phyloP scores from a whole-genome alignment of 1,140 invertebrate genomes.

The Episyrphus balteatus region DNA sequence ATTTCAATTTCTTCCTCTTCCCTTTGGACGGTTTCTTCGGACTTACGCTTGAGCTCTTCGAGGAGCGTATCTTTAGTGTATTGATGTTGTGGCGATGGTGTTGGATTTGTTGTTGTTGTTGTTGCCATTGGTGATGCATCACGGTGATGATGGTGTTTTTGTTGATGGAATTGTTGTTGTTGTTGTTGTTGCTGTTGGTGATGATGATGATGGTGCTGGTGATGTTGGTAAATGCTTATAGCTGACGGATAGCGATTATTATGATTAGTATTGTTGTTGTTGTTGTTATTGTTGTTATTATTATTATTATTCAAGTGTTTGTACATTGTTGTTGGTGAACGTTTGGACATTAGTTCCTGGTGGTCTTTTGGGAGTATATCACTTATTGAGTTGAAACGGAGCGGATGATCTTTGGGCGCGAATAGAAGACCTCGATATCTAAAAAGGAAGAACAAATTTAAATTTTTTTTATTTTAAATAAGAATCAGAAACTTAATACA shows the following conservation, averaged over 20 bases:
- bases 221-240: constrained; percentile 6
- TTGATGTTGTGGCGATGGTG: neutral
- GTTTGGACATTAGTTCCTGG: constrained; percentile 9
- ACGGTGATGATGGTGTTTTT: constrained; percentile 13
- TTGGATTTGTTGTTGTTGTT: constrained; percentile 16
- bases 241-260: constrained; percentile 10
- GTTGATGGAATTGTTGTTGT: constrained; percentile 18
- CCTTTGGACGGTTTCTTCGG: constrained; percentile 7
- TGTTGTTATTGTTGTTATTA: constrained; percentile 11
- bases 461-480: neutral
- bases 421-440: constrained; percentile 27
- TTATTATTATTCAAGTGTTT: constrained; percentile 8
- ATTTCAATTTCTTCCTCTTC: constrained; percentile 3
- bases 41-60: constrained; percentile 7
- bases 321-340: constrained; percentile 13
- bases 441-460: neutral
- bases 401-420: constrained; percentile 31
- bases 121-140: constrained; percentile 22
- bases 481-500: too few species aligned
- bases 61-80: neutral
- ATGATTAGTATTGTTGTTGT: constrained; percentile 6
- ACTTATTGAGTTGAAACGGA: constrained; percentile 28
- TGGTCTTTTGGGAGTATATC: constrained; percentile 23
- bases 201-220: constrained; percentile 2
- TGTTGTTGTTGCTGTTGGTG: constrained; percentile 5